phyloP scores from a whole-genome alignment of 2,113 vertebrate species.

The Amia ocellicauda region DNA sequence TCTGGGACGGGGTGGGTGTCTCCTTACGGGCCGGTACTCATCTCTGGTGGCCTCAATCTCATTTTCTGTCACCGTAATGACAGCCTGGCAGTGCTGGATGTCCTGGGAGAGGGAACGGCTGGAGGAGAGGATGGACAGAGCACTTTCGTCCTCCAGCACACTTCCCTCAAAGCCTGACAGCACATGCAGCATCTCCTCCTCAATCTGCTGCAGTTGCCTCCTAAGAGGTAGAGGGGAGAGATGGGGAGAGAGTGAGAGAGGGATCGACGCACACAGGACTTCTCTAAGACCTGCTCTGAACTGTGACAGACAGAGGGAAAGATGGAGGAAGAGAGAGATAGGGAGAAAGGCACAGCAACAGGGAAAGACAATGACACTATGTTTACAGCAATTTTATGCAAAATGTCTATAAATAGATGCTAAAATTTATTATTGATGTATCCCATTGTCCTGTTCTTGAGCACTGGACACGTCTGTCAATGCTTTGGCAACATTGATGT shows the following conservation, averaged over 20 bases:
- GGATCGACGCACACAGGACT: not conserved
- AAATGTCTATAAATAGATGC: too few species aligned
- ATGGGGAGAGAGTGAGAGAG: not conserved
- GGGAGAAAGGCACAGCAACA: too few species aligned
- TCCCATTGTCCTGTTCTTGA: too few species aligned
- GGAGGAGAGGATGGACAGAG: conserved; percentile 67
- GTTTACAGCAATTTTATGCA: too few species aligned
- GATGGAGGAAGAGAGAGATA: too few species aligned
- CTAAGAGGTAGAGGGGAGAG: not conserved
- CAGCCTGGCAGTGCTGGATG: conserved; percentile 60
- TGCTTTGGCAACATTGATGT: too few species aligned
- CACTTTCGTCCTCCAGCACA: conserved; percentile 54
- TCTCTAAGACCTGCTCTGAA: not conserved
- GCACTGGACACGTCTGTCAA: too few species aligned
- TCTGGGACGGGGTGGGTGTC: conserved; percentile 7
- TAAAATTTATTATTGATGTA: too few species aligned
- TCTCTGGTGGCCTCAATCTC: conserved; percentile 69
- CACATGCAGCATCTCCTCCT: conserved; percentile 49
- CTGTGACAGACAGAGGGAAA: not conserved
- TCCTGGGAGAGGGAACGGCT: conserved; percentile 59
- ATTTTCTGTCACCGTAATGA: conserved; percentile 60
- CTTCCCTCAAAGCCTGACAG: conserved; percentile 44
- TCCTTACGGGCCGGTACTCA: conserved; percentile 55
- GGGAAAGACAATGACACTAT: too few species aligned
- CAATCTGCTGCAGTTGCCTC: conserved; percentile 51